Percentiles rank a stretch among this genome's conserved stretches.
These are phyloP conservation scores for Melanostoma scalare DNA, from an alignment of 2,888 invertebrate genomes.

Conservation along the genomic window DNA sequence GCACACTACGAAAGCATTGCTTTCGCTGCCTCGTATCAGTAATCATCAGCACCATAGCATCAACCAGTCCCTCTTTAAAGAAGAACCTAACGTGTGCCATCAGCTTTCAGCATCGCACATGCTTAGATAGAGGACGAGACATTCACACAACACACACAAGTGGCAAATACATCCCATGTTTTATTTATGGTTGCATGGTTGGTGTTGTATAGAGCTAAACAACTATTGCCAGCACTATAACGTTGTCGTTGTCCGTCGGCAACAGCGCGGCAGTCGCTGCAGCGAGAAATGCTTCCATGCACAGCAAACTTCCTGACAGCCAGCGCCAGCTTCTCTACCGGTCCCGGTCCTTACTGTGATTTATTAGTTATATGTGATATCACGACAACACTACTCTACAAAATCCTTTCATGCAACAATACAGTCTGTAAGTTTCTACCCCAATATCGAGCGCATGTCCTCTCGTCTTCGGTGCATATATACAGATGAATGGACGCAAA, in stretches of 20 bases:
- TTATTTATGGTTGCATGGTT: conserved; percentile 66
- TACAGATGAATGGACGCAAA: conserved; percentile 39
- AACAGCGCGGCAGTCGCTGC: conserved; percentile 10
- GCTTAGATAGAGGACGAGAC: conserved; percentile 14
- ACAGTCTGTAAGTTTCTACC: conserved; percentile 7
- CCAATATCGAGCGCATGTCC: conserved; percentile 8
- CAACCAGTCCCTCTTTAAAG: not conserved
- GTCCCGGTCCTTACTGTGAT: conserved; percentile 61
- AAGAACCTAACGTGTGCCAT: conserved; percentile 48
- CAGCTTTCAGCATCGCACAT: conserved; percentile 2
- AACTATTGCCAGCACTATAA: conserved; percentile 11
- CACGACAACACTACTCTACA: conserved; percentile 38
- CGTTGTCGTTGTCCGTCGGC: conserved; percentile 11
- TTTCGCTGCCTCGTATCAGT: conserved; percentile 44
- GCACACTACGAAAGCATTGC: conserved; percentile 60
- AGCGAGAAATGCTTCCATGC: conserved; percentile 62
- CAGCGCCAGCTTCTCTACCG: conserved; percentile 5
- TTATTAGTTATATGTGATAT: conserved; percentile 56
- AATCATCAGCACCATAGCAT: conserved; percentile 8
- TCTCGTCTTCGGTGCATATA: conserved; percentile 11
- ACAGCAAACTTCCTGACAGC: conserved; percentile 73
- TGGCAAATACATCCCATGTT: conserved; percentile 59
- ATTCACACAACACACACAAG: conserved; percentile 22
- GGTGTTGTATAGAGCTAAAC: conserved; percentile 16
- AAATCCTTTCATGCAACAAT: conserved; percentile 40